A percentile compares a stretch with the other conserved stretches of the same genome.
Conservation (phyloP, 2,888 invertebrate species). For the Piscicola geometra region DNA sequence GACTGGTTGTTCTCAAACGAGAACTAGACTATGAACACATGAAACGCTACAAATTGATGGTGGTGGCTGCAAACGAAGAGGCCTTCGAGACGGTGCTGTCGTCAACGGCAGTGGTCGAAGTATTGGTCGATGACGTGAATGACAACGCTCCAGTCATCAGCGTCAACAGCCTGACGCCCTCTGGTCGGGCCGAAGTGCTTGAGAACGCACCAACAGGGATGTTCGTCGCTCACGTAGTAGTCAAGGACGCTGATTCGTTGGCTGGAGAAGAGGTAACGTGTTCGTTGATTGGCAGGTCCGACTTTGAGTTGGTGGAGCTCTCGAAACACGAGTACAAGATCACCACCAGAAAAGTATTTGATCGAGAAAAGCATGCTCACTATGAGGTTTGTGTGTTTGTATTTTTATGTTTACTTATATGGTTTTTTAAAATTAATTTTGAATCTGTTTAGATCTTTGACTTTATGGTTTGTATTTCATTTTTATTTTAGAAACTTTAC, state of each 20-base stretch:
- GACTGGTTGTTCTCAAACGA: constrained; percentile 35
- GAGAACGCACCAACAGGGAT: constrained; percentile 42
- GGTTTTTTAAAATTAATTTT: no score
- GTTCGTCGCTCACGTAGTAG: constrained; percentile 41
- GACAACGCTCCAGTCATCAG: constrained; percentile 83
- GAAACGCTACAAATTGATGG: constrained; percentile 36
- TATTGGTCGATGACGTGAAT: constrained; percentile 64
- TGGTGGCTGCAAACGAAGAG: constrained; percentile 40
- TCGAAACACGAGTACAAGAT: constrained; percentile 37
- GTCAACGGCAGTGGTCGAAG: constrained; percentile 66
- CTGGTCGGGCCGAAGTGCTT: constrained; percentile 59
- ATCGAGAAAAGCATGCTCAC: constrained; percentile 2
- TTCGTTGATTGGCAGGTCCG: constrained; percentile 8
- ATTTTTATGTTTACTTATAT: no score
- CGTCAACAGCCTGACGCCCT: constrained; percentile 76
- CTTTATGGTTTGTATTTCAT: no score
- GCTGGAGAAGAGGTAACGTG: constrained; percentile 37
- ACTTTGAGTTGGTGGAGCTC: constrained; percentile 25
- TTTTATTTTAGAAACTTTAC: no score
- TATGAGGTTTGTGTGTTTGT: constrained; percentile 18
- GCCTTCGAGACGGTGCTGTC: constrained; percentile 63
- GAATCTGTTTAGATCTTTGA: no score
- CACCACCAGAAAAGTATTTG: constrained; percentile 21
- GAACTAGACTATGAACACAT: constrained; percentile 39
- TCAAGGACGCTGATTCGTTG: constrained; percentile 40